Conservation (phyloP, 2,888 invertebrate genomes). For the Cantharis flavilabris region DNA sequence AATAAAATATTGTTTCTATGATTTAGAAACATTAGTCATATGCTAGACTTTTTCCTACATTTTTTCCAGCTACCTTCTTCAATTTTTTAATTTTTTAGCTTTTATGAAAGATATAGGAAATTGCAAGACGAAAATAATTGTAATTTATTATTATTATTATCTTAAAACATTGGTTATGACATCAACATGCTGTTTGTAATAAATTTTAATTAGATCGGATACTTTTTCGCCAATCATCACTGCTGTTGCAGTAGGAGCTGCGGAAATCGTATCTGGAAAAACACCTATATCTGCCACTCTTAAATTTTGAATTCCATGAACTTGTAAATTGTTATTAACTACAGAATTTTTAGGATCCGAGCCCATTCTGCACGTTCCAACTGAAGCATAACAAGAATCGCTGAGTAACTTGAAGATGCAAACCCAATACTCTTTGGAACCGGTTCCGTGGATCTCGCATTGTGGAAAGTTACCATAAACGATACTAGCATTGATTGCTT, state of each 20-base stretch:
- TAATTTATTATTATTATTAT: too few relatives aligned
- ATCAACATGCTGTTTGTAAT: background rate
- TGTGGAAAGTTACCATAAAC: constrained; percentile 61
- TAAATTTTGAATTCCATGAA: constrained; percentile 63
- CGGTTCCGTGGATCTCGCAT: constrained; percentile 64
- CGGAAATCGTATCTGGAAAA: constrained; percentile 67
- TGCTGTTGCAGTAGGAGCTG: constrained; percentile 70
- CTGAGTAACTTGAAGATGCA: constrained; percentile 61
- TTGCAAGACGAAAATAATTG: too few relatives aligned
- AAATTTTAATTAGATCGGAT: constrained; percentile 54
- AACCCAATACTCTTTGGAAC: constrained; percentile 59
- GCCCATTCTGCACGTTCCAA: constrained; percentile 53
- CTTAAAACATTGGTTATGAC: background rate
- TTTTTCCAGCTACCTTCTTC: too few relatives aligned
- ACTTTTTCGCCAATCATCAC: constrained; percentile 76
- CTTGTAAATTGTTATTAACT: constrained; percentile 49
- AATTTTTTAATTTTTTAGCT: too few relatives aligned
- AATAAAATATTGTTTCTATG: constrained; percentile 57
- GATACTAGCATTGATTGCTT: constrained; percentile 62
- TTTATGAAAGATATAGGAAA: too few relatives aligned
- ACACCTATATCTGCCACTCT: constrained; percentile 72
- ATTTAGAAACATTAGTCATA: constrained; percentile 58
- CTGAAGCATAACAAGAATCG: constrained; percentile 62
- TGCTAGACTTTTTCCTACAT: background rate
- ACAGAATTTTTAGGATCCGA: constrained; percentile 46